These are phyloP conservation scores for Watsonalla cultraria DNA, from an alignment of 2,888 invertebrate genomes.

Conservation along the genomic window DNA sequence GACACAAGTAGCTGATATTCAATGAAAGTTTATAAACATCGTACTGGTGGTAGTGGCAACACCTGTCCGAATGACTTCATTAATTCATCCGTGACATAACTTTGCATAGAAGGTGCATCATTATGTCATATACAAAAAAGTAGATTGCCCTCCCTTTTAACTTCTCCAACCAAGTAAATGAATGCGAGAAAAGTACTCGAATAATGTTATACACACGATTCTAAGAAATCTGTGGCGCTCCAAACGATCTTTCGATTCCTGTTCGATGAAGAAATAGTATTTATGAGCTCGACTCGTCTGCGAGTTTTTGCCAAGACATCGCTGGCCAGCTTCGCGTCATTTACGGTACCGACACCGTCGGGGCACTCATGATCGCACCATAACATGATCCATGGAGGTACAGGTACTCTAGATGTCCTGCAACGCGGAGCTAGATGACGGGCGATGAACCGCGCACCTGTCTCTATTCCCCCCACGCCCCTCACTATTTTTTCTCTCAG, in stretches of 20 bases:
- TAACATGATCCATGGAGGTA: conserved; percentile 49
- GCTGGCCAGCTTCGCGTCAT: conserved; percentile 25
- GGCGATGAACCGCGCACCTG: conserved; percentile 73
- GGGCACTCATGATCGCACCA: conserved; percentile 35
- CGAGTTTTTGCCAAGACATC: conserved; percentile 7
- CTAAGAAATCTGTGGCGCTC: neutral
- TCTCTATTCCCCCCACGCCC: conserved; percentile 53
- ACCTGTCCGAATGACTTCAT: neutral
- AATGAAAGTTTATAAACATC: conserved; percentile 1
- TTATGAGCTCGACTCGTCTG: neutral
- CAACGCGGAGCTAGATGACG: conserved; percentile 36
- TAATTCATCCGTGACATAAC: no score
- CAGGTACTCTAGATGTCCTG: conserved; percentile 38
- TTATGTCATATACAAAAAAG: no score
- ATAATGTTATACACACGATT: neutral
- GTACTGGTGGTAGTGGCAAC: neutral
- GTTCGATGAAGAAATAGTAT: neutral
- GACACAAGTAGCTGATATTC: neutral
- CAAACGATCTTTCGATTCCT: neutral
- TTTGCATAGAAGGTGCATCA: no score
- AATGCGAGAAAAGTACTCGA: no score
- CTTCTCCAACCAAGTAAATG: no score
- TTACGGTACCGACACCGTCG: conserved; percentile 43
- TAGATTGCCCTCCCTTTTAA: no score
- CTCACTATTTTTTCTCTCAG: conserved; percentile 64